Evolutionary conservation across 2,797 vertebrate species (phyloP).

Genomic region (Cynodonichthys magdalenae): DNA sequence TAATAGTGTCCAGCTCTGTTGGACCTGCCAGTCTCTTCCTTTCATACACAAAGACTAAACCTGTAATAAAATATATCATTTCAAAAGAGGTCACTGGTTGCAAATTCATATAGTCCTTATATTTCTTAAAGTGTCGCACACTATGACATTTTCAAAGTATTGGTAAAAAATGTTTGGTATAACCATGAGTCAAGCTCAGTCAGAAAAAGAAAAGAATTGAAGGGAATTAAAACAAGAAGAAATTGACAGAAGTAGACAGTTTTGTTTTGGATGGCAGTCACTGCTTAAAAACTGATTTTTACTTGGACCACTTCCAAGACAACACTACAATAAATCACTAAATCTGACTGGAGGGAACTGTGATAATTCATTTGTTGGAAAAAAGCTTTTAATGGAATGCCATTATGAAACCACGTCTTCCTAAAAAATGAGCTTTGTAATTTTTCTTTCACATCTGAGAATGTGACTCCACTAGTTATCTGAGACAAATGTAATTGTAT

Average conservation of each 20-base stretch:
- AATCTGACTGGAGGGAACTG: background rate
- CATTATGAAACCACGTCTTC: background rate
- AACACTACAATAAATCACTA: conserved; percentile 1
- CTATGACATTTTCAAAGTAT: no score
- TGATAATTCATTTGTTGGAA: conserved; percentile 1
- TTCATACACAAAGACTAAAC: background rate
- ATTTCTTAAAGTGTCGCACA: no score
- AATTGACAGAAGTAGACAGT: background rate
- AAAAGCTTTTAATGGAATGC: background rate
- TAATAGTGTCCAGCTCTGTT: conserved; percentile 27
- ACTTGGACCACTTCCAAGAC: conserved; percentile 1
- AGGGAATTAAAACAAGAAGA: background rate
- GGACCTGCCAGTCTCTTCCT: conserved; percentile 25
- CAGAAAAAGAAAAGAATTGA: background rate
- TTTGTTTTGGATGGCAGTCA: background rate
- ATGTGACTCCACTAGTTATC: no score
- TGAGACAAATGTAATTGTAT: no score
- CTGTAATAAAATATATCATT: background rate
- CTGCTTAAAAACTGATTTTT: background rate
- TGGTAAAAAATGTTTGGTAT: background rate
- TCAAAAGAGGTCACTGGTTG: background rate
- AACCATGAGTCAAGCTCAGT: background rate
- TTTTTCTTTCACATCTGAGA: background rate
- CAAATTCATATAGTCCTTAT: background rate
- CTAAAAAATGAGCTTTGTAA: background rate